These are phyloP conservation scores for Sylvilagus bachmani DNA, from an alignment of 2,113 vertebrate genomes.

Conservation along the genomic window DNA sequence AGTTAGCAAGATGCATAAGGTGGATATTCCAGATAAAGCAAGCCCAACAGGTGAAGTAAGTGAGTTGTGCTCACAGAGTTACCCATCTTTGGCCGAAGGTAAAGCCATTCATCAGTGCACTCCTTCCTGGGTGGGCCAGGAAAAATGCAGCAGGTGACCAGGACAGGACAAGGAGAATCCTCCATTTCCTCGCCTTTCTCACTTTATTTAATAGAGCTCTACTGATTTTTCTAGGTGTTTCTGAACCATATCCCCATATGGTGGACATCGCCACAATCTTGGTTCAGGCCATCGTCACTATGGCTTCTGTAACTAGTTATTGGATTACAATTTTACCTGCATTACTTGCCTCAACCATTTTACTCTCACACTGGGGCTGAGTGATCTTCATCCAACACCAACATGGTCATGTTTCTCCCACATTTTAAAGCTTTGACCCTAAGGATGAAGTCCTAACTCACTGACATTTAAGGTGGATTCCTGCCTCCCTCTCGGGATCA, in stretches of 20 bases:
- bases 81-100: neutral
- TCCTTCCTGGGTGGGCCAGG: neutral
- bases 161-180: rapidly evolving
- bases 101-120: neutral
- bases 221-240: neutral
- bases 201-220: neutral
- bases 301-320: neutral
- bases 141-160: neutral
- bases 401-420: neutral
- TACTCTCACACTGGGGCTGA: neutral
- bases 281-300: neutral
- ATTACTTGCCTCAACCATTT: neutral
- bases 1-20: neutral
- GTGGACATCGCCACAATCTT: neutral
- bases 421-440: neutral
- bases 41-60: neutral
- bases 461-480: neutral
- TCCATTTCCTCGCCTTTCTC: neutral
- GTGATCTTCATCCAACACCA: neutral
- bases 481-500: neutral
- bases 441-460: neutral
- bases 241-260: neutral
- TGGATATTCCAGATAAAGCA: neutral
- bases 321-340: conserved; percentile 8
- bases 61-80: neutral